These are phyloP conservation scores for Gastracanthus pulcherrimus DNA, from an alignment of 2,888 invertebrate species.

Conservation along the genomic window DNA sequence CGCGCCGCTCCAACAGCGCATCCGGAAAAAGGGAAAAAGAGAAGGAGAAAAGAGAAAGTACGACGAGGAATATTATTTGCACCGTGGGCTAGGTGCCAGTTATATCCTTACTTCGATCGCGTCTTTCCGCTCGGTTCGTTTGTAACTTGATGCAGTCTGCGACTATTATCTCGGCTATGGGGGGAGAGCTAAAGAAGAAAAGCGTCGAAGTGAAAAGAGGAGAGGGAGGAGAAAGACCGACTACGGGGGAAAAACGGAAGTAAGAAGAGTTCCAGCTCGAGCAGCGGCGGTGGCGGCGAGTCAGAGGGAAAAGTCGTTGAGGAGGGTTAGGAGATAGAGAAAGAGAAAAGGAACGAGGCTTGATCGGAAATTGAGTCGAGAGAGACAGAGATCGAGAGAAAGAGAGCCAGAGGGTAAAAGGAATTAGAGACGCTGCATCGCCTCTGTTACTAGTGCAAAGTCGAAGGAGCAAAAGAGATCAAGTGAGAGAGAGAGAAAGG, in stretches of 20 bases:
- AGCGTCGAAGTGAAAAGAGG: not conserved
- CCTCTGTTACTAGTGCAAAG: too few relatives aligned
- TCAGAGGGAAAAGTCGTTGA: not conserved
- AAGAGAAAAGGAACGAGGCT: not conserved
- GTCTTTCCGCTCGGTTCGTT: constrained; percentile 15
- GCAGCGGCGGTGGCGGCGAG: too few relatives aligned
- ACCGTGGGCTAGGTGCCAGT: not conserved
- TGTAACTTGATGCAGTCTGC: constrained; percentile 20
- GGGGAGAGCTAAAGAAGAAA: not conserved
- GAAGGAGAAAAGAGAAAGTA: not conserved
- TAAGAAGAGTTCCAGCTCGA: too few relatives aligned
- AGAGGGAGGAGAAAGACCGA: too few relatives aligned
- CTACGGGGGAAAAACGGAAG: too few relatives aligned
- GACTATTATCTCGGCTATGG: not conserved
- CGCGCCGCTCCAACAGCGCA: too few relatives aligned
- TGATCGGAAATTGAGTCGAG: constrained; percentile 19
- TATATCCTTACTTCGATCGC: constrained; percentile 18
- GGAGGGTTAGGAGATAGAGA: not conserved
- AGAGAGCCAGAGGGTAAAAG: not conserved
- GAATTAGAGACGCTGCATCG: constrained; percentile 32
- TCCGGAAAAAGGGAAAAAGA: too few relatives aligned
- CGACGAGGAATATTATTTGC: not conserved
- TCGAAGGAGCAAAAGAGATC: too few relatives aligned
- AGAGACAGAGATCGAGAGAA: too few relatives aligned
- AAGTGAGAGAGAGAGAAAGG: not conserved